A percentile compares a stretch with the other conserved stretches of the same genome.
These are phyloP conservation scores for Stenodera caucasica DNA, from an alignment of 2,888 invertebrate species.

Conservation along the genomic window DNA sequence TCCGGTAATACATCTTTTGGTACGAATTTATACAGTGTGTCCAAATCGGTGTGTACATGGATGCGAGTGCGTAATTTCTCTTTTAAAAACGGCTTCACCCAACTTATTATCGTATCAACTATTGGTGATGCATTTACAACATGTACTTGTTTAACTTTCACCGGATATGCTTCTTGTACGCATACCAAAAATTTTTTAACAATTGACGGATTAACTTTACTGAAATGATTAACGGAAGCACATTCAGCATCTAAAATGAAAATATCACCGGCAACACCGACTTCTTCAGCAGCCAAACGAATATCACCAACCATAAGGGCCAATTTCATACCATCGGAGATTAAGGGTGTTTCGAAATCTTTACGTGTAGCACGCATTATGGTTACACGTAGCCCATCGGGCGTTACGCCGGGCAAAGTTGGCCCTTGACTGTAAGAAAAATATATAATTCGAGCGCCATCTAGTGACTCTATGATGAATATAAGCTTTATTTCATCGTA, in stretches of 20 bases:
- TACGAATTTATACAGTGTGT: constrained; percentile 75
- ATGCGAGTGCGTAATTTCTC: constrained; percentile 85
- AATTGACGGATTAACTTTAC: constrained; percentile 79
- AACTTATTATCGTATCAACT: constrained; percentile 81
- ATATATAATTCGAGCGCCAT: too few relatives aligned
- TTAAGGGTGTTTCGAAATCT: constrained; percentile 69
- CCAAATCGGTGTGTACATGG: constrained; percentile 74
- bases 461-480: too few relatives aligned
- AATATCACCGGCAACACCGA: constrained; percentile 83
- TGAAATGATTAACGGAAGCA: constrained; percentile 78
- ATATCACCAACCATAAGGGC: constrained; percentile 85
- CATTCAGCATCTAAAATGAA: constrained; percentile 79
- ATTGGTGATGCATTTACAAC: constrained; percentile 82
- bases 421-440: constrained; percentile 54
- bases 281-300: constrained; percentile 73
- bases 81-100: constrained; percentile 84
- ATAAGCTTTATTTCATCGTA: too few relatives aligned
- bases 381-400: constrained; percentile 76
- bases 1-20: constrained; percentile 78
- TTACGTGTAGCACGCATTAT: constrained; percentile 73
- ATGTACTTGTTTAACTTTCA: constrained; percentile 84
- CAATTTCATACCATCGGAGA: constrained; percentile 78
- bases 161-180: constrained; percentile 87
- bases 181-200: constrained; percentile 85
- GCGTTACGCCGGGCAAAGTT: constrained; percentile 79